phyloP scores from a whole-genome alignment of 2,113 vertebrate genomes.

The Seriola dumerili region DNA sequence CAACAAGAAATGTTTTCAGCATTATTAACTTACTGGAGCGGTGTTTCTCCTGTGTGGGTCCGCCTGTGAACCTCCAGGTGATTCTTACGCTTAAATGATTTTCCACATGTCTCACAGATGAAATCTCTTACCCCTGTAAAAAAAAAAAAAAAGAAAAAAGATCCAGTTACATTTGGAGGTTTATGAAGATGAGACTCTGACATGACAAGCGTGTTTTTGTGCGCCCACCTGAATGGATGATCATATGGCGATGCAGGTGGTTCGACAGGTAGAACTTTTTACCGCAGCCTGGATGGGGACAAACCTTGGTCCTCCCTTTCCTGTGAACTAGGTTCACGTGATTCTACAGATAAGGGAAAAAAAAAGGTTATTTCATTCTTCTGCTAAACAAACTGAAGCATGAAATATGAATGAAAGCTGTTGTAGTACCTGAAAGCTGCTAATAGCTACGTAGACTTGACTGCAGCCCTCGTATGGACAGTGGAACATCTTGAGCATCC shows the following conservation, averaged over 20 bases:
- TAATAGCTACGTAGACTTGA: constrained; percentile 92
- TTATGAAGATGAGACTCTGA: neutral
- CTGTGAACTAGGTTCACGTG: constrained; percentile 93
- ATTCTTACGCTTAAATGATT: constrained; percentile 96
- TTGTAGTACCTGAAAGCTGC: constrained; percentile 91
- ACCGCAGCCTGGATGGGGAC: constrained; percentile 93
- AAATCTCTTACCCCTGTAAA: constrained; percentile 90
- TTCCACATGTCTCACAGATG: constrained; percentile 94
- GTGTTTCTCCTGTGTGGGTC: constrained; percentile 93
- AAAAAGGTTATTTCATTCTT: neutral
- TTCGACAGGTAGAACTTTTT: constrained; percentile 95
- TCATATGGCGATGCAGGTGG: constrained; percentile 94
- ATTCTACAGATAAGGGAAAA: constrained; percentile 81
- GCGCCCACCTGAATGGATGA: constrained; percentile 91
- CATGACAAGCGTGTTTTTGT: neutral
- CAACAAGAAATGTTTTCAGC: neutral
- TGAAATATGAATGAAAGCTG: neutral
- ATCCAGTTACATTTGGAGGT: neutral
- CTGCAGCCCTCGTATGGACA: constrained; percentile 93
- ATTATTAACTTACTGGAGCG: constrained; percentile 88
- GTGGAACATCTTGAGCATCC: constrained; percentile 93
- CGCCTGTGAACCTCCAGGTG: constrained; percentile 94
- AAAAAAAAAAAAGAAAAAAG: neutral
- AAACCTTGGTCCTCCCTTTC: constrained; percentile 93
- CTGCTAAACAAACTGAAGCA: neutral